Evolutionary conservation across 2,888 invertebrate genomes (phyloP), one percentile per base, ranked within the genome.

Genomic region (Torymus tubicola): DNA sequence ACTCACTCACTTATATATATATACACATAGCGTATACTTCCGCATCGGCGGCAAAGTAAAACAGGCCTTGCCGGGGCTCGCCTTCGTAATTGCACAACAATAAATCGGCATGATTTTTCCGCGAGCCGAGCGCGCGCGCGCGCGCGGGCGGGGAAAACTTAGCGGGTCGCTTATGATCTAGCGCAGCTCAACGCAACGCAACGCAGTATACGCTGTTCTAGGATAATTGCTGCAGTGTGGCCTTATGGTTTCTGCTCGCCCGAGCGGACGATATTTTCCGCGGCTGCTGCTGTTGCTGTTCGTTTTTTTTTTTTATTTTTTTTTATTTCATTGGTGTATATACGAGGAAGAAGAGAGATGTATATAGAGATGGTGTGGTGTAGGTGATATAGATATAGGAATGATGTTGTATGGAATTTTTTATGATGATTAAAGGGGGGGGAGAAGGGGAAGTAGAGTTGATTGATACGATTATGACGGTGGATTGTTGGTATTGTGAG

Each of bases 131-230:
- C 57, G 31, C 57, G 14, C 12, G 16, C n/a, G 67, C 57, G 31
- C 57, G 14, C 12, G 16, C n/a, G 52, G 65, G 52, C 18, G 21
- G 16, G 31, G 24, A 14, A 64, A 52, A 70, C 70, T 75, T 67
- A 76, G 80, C 76, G 77, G 72, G 42, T 80, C 67, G 76, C 76
- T 75, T 75, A 78, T 75, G 78, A 74, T 78, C 70, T 78, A 78
- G 81, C 53, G 78, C 81, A 68, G 31, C 31, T 0, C 1, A 53
- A 31, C 53, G 63, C 31, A 65, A 18, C 71, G 58, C 55, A 42
- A 64, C 52, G 13, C 61, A 14, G 5, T 21, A 31, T 14, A 18
- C 21, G 24, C 31, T 31, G 52, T 57, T 70, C 11, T 3, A 13
- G 21, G 24, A 24, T 61, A 24, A 24, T 53, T 60, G 50, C 50